Evolutionary conservation across 2,797 vertebrate genomes (phyloP), one percentile per base, ranked within the genome.

Genomic region (Hemibagrus guttatus): DNA sequence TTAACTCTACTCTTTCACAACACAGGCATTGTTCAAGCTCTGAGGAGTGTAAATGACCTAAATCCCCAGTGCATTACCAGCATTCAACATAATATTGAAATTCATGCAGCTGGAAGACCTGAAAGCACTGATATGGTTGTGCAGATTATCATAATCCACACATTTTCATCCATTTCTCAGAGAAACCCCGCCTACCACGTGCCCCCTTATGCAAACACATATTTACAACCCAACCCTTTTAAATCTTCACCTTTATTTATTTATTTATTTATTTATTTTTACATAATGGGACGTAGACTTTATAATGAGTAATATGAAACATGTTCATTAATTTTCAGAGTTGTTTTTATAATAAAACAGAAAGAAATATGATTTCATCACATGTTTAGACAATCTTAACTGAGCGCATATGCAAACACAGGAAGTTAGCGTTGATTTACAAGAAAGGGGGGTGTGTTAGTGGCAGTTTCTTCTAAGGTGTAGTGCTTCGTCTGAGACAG

Each of bases 401-500:
- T 71, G 28, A 39, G 61, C 2, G 2, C 58, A 9, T 26, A 63
- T n/a, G 42, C 81, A 66, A 82, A 84, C 35, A 56, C 49, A 71
- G 66, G 66, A 83, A 71, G 81, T 83, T 81, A 81, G 39, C 4
- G 35, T 81, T 97, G 96, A 98, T 97, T 96, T 96, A 96, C 96
- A 95, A 97, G 94, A 93, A 91, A 94, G 94, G 92, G 96, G 96
- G 94, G 46, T 39, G 91, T 94, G 95, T 95, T 95, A 94, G 95
- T 94, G 93, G 95, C 96, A 96, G 96, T 96, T 98, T 96, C 96
- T 92, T 93, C 96, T 96, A 96, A 98, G 97, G 97, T 97, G 97
- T 97, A 97, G 96, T 97, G 97, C 97, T 96, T 97, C 97, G 97
- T 97, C 96, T 97, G 96, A 97, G 95, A 97, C 96, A 97, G 97